phyloP scores from a whole-genome alignment of 35 echinoderm and acorn worm species.

The Stichopus chloronotus region DNA sequence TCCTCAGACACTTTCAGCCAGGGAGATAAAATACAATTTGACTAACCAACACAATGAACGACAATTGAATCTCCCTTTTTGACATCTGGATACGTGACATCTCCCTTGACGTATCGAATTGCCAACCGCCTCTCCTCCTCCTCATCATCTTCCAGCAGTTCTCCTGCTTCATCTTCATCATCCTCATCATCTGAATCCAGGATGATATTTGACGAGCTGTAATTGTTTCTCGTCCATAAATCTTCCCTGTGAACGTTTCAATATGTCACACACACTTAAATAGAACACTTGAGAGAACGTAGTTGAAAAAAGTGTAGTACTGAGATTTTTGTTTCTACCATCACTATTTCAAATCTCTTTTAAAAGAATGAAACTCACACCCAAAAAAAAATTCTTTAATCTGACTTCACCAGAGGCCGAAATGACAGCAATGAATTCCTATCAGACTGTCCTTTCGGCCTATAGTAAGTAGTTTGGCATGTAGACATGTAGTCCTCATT shows the following conservation, averaged over 20 bases:
- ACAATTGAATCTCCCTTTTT: slow-evolving; percentile 80
- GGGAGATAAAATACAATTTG: no score
- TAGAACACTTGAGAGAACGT: neutral
- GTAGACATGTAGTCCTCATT: no score
- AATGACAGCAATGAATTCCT: no score
- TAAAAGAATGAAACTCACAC: no score
- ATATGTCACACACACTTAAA: neutral
- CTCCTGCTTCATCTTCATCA: slow-evolving; percentile 67
- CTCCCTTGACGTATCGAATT: slow-evolving; percentile 84
- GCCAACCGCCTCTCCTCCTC: slow-evolving; percentile 46
- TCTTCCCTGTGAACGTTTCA: slow-evolving; percentile 52
- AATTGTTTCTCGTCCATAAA: slow-evolving; percentile 76
- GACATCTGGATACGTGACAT: slow-evolving; percentile 84
- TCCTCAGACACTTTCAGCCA: no score
- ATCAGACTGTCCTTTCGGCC: no score
- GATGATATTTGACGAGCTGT: slow-evolving; percentile 72
- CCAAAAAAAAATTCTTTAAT: no score
- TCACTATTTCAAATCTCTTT: no score
- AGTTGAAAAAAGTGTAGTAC: no score
- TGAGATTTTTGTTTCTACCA: no score
- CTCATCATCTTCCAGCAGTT: slow-evolving; percentile 34
- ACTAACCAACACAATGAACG: slow-evolving; percentile 94
- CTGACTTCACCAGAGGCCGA: no score
- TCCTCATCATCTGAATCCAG: slow-evolving; percentile 84
- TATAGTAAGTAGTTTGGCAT: no score